phyloP scores from a whole-genome alignment of 2,113 vertebrate genomes.

The Diadophis punctatus region DNA sequence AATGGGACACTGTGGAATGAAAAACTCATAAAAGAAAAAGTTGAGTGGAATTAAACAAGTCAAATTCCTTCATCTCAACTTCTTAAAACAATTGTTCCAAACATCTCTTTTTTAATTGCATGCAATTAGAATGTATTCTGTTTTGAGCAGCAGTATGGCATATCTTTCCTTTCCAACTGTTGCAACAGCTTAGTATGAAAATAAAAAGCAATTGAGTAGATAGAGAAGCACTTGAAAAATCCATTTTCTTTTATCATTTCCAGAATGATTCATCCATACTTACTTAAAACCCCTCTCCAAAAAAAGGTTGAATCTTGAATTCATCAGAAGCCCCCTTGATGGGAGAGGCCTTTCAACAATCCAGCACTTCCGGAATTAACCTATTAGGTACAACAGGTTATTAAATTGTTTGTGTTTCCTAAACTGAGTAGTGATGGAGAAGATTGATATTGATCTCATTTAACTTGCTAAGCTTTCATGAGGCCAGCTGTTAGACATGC shows the following conservation, averaged over 20 bases:
- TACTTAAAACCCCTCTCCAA: neutral
- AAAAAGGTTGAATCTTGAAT: neutral
- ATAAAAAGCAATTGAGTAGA: neutral
- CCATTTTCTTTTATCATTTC: no score
- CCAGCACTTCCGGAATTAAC: neutral
- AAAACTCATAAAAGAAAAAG: neutral
- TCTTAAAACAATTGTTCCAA: neutral
- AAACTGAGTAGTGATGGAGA: neutral
- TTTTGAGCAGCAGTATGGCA: neutral
- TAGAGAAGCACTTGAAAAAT: neutral
- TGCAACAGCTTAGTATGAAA: neutral
- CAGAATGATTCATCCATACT: neutral
- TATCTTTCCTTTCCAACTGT: neutral
- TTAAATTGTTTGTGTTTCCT: conserved; percentile 6
- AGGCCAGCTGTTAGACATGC: neutral
- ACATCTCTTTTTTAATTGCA: neutral
- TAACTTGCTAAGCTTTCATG: neutral
- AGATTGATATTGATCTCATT: neutral
- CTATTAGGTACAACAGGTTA: neutral
- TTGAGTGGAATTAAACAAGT: neutral
- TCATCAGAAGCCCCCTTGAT: neutral
- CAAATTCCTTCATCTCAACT: neutral
- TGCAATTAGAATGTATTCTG: neutral
- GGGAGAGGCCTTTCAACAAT: neutral
- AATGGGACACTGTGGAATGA: neutral